A percentile compares a stretch with the other conserved stretches of the same genome.
phyloP scores from a whole-genome alignment of 2,888 invertebrate genomes.

The Drosophila merina region DNA sequence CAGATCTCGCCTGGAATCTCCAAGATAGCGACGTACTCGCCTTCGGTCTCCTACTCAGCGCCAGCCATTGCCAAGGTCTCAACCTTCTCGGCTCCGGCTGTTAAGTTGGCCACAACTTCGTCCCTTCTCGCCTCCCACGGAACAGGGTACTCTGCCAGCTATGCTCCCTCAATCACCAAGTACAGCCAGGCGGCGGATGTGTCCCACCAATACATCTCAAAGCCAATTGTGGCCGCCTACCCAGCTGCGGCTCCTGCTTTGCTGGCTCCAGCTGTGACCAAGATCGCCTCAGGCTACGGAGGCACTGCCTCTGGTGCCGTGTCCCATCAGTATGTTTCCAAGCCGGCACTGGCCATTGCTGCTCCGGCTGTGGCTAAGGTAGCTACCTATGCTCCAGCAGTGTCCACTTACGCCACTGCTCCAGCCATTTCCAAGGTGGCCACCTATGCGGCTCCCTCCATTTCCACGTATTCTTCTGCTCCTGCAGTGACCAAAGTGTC shows the following conservation, averaged over 20 bases:
- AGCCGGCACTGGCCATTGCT: conserved; percentile 52
- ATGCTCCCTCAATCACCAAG: conserved; percentile 71
- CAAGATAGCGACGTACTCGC: conserved; percentile 78
- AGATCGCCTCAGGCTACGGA: conserved; percentile 50
- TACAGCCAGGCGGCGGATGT: conserved; percentile 65
- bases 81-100: conserved; percentile 45
- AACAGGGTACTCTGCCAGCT: conserved; percentile 57
- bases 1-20: conserved; percentile 54
- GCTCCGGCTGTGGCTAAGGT: conserved; percentile 48
- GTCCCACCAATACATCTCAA: conserved; percentile 55
- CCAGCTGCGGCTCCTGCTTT: conserved; percentile 51
- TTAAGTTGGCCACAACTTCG: conserved; percentile 53
- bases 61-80: conserved; percentile 64
- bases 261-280: conserved; percentile 44
- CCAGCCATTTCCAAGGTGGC: conserved; percentile 58
- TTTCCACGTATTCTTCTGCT: conserved; percentile 47
- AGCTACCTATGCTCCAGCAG: conserved; percentile 51
- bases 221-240: conserved; percentile 61
- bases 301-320: conserved; percentile 48
- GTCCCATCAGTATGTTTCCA: conserved; percentile 75
- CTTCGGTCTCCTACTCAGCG: conserved; percentile 64
- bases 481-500: conserved; percentile 51
- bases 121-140: conserved; percentile 58
- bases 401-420: conserved; percentile 50
- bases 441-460: conserved; percentile 58